A percentile compares a stretch with the other conserved stretches of the same genome.
These are phyloP conservation scores for Cephalopterus ornatus DNA, from an alignment of 2,113 vertebrate species.

Conservation along the genomic window DNA sequence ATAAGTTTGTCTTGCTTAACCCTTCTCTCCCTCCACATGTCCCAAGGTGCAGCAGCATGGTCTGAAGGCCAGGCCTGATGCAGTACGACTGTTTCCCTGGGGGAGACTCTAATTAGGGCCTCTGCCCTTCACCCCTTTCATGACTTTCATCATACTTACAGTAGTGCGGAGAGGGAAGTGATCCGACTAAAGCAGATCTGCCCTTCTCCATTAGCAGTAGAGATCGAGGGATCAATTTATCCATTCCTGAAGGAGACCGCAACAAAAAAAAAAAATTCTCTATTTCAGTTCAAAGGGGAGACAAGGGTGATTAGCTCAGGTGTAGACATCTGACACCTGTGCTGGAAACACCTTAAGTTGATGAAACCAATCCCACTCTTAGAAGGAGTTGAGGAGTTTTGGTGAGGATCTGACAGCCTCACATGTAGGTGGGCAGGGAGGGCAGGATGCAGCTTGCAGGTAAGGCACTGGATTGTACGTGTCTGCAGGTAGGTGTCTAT, in stretches of 20 bases:
- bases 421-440: conserved; percentile 44
- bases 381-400: background rate
- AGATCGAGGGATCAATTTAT: background rate
- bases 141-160: background rate
- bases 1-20: background rate
- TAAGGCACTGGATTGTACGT: background rate
- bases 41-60: background rate
- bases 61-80: background rate
- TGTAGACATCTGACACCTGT: conserved; percentile 5
- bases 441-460: conserved; percentile 42
- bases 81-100: background rate
- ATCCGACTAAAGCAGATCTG: background rate
- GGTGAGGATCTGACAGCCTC: conserved; percentile 23
- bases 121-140: background rate
- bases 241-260: background rate
- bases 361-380: conserved; percentile 28
- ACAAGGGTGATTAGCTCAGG: background rate
- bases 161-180: background rate
- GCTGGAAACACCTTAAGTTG: background rate
- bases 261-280: background rate
- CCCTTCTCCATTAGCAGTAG: background rate
- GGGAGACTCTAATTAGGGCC: background rate
- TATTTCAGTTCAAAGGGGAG: background rate
- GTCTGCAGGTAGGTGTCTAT: background rate
- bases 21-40: background rate